A percentile compares a stretch with the other conserved stretches of the same genome.
phyloP scores from a whole-genome alignment of 2,113 vertebrate species.

The Polypterus bichir region DNA sequence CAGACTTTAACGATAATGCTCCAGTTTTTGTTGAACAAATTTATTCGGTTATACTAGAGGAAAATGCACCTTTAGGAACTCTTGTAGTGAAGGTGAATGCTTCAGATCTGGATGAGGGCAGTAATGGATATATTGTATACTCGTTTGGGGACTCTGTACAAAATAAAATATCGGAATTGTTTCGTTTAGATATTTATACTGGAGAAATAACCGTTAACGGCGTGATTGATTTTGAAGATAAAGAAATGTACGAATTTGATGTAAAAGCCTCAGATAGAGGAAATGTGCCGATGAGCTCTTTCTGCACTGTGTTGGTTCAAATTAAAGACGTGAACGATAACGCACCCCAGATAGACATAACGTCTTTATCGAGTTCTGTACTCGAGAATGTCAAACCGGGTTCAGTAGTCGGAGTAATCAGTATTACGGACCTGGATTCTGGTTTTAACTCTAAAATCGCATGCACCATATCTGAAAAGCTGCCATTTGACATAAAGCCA shows the following conservation, averaged over 20 bases:
- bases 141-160: conserved; percentile 29
- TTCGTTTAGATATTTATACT: conserved; percentile 26
- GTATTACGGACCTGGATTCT: conserved; percentile 39
- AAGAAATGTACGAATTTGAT: conserved; percentile 33
- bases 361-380: conserved; percentile 66
- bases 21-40: conserved; percentile 34
- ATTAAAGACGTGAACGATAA: conserved; percentile 53
- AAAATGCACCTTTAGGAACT: conserved; percentile 21
- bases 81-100: conserved; percentile 36
- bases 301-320: conserved; percentile 35
- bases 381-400: conserved; percentile 32
- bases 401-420: conserved; percentile 41
- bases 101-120: conserved; percentile 40
- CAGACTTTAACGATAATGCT: conserved; percentile 18
- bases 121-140: conserved; percentile 38
- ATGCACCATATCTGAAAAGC: conserved; percentile 40
- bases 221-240: conserved; percentile 36
- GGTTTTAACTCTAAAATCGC: conserved; percentile 39
- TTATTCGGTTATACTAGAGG: conserved; percentile 20
- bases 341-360: conserved; percentile 67
- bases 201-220: conserved; percentile 39
- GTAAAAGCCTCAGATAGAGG: conserved; percentile 43
- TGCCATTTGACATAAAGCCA: conserved; percentile 31
- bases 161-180: conserved; percentile 18
- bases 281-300: conserved; percentile 1